Evolutionary conservation across 2,888 invertebrate species (phyloP), one percentile per base, ranked within the genome.

Genomic region (Heteropelma amictum): DNA sequence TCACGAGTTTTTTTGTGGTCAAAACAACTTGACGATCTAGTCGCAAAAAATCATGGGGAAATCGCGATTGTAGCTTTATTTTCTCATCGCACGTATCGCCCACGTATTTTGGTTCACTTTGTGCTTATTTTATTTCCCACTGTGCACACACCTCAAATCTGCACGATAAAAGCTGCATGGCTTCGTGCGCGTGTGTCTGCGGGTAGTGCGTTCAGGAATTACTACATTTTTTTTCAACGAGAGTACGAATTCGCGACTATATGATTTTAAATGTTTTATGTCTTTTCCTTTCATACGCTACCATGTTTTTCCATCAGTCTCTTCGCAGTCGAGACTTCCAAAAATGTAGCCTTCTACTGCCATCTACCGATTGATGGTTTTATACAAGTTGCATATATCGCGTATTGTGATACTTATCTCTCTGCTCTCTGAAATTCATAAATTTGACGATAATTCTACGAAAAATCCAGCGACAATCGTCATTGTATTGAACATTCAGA

Each of bases 261-360:
- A 58, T 17, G 58, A 60, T n/a, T 35, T 12, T 14, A 28, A n/a
- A 19, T 8, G 45, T 49, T 61, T 40, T 35, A n/a, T n/a, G n/a
- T n/a, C 58, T 47, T 26, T 10, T 23, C 5, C 33, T 6, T n/a
- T 21, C 38, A 38, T 10, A 38, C 14, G 56, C 53, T n/a, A n/a
- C n/a, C n/a, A n/a, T n/a, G n/a, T n/a, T n/a, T 35, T 45, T 72
- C 56, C 49, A 17, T 38, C 42, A n/a, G 54, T 45, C 65, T 63
- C 19, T 54, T 23, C 45, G 28, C 67, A 67, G 65, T 58, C 60
- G 74, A 71, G 67, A 63, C 65, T 77, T 71, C 67, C 26, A 21
- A 49, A 49, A 23, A 54, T 38, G 47, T 61, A 60, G 51, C 45
- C 61, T 54, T 42, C 49, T 38, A n/a, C 23, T 30, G 47, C 54